These are phyloP conservation scores for Climacteris rufus DNA, from an alignment of 2,113 vertebrate genomes.

Conservation along the genomic window DNA sequence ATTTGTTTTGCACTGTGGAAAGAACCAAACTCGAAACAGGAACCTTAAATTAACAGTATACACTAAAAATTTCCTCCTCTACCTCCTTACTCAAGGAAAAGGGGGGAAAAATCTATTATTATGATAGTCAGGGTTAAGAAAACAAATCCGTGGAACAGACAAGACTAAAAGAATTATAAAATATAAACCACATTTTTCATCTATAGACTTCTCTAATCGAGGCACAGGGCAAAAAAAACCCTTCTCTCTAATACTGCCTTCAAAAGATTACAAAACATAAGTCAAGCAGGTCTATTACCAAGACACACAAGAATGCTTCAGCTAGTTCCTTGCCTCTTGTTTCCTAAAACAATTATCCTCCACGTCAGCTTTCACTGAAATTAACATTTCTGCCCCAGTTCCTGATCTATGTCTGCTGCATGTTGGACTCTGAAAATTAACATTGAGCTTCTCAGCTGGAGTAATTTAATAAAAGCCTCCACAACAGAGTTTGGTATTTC, in stretches of 20 bases:
- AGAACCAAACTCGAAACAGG: background rate
- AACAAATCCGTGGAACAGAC: background rate
- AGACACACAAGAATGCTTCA: background rate
- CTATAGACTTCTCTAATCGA: background rate
- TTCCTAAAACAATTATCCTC: background rate
- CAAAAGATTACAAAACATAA: background rate
- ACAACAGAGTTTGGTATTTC: background rate
- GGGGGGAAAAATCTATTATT: background rate
- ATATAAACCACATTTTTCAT: background rate
- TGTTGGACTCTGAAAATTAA: background rate
- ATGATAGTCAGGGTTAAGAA: background rate
- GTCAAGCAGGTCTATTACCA: background rate
- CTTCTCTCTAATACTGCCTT: background rate
- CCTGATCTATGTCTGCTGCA: background rate
- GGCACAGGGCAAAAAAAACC: rapidly evolving
- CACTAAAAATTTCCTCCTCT: background rate
- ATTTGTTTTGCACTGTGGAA: background rate
- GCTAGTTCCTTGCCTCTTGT: background rate
- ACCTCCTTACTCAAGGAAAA: background rate
- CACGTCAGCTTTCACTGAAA: background rate
- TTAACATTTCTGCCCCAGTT: background rate
- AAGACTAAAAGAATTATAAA: background rate
- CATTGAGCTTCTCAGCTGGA: background rate
- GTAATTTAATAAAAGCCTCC: background rate
- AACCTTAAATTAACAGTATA: background rate